Evolutionary conservation across 2,797 vertebrate genomes (phyloP).

Genomic region (Myotis pilosus): DNA sequence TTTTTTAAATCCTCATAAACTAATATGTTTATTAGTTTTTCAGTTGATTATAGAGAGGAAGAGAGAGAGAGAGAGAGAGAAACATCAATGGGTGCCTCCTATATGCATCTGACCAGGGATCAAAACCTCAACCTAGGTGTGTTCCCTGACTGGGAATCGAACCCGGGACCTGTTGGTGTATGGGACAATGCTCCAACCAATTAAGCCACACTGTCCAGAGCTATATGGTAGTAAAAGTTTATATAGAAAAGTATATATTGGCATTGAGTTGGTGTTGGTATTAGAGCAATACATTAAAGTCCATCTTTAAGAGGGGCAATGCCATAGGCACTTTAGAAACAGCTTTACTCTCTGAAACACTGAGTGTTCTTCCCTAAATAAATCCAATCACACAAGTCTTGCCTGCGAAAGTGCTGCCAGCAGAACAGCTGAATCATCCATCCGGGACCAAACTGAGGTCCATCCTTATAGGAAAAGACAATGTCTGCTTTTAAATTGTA

Average conservation of each 20-base stretch:
- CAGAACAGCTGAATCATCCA: neutral
- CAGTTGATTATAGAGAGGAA: neutral
- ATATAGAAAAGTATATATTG: neutral
- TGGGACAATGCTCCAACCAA: neutral
- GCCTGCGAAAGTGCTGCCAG: neutral
- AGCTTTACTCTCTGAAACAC: neutral
- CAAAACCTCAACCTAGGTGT: neutral
- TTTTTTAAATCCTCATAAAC: neutral
- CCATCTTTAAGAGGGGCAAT: neutral
- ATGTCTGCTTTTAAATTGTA: neutral
- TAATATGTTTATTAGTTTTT: neutral
- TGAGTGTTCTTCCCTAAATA: neutral
- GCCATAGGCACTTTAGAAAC: neutral
- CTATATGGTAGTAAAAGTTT: neutral
- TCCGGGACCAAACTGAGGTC: neutral
- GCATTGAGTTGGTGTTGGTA: neutral
- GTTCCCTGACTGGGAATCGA: neutral
- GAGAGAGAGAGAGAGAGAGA: neutral
- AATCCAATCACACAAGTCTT: neutral
- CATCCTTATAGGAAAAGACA: neutral
- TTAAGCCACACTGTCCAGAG: neutral
- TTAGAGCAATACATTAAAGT: neutral
- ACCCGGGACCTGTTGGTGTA: neutral
- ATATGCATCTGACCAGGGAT: neutral
- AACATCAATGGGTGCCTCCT: neutral